These are phyloP conservation scores for Labeo rohita DNA, from an alignment of 2,113 vertebrate species.

Conservation along the genomic window DNA sequence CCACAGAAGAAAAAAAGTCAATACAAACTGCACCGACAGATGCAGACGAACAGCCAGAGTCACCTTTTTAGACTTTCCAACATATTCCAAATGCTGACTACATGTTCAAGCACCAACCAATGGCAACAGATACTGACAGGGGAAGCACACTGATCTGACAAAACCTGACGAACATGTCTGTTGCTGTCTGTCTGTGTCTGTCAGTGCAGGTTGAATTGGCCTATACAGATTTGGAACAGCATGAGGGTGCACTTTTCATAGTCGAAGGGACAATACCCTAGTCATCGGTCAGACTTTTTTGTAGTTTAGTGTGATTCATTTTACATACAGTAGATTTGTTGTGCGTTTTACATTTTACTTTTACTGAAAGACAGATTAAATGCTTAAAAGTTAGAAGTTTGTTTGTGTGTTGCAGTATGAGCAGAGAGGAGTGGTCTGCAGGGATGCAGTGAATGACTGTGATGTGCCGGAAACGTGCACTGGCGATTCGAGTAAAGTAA, in stretches of 20 bases:
- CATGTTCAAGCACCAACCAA: not conserved
- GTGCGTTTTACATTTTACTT: no score
- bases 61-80: not conserved
- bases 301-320: not conserved
- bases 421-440: conserved; percentile 85
- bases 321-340: not conserved
- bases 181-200: not conserved
- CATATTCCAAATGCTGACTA: not conserved
- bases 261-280: not conserved
- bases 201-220: no score
- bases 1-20: not conserved
- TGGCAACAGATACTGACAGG: not conserved
- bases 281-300: not conserved
- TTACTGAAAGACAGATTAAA: no score
- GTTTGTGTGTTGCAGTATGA: conserved; percentile 81
- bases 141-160: not conserved
- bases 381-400: no score
- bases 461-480: conserved; percentile 92
- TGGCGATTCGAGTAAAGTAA: conserved; percentile 94
- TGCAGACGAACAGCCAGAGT: no score
- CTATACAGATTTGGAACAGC: not conserved
- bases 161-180: not conserved
- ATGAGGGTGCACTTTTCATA: not conserved
- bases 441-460: conserved; percentile 90
- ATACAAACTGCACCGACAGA: no score